Base-by-base conservation (phyloP, 2,797 vertebrate genomes). In the Danio aesculapii region DNA sequence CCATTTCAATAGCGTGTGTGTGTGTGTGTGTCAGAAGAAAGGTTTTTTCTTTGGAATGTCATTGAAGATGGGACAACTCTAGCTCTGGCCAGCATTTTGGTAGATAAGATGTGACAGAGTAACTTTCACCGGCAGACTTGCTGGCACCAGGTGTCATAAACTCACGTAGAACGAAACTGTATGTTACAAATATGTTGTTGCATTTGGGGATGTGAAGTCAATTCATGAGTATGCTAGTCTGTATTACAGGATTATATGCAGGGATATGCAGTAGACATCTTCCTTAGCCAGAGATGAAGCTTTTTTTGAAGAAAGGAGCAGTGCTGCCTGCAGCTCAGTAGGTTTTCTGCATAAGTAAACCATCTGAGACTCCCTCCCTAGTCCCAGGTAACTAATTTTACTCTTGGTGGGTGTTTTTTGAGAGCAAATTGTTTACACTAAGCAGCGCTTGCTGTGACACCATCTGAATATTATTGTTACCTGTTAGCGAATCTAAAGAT, bases 391-490 rank as follows among this genome's bases (percentile, higher is more conserved):
- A 71, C 77, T 46, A 43, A 44, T 79, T 70, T 67, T 58, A 4
- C 67, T 71, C 57, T n/a, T 61, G n/a, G 30, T 52, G n/a, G 67
- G 46, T 49, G 17, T 79, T 75, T 52, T 41, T 52, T 41, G 49
- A 55, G 17, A 53, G 68, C 12, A 61, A 61, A 61, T 78, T 70
- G 76, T 78, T 76, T 61, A 53, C n/a, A 61, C 39, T 53, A 10
- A 79, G 57, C 64, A 63, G 11, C 43, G 9, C 58, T 62, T 62
- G 68, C 74, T 63, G 39, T 79, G 57, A 63, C 21, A 61, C 50
- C 17, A 77, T 77, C 66, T 69, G 21, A 78, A 79, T 46, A 55
- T 53, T 1, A 30, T 61, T 70, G 53, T 71, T 16, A 50, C 67
- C 66, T 62, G 47, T 21, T 49, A 52, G 47, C 43, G 5, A 52